These are phyloP conservation scores for Thaleichthys pacificus DNA, from an alignment of 2,797 vertebrate genomes.

Conservation along the genomic window DNA sequence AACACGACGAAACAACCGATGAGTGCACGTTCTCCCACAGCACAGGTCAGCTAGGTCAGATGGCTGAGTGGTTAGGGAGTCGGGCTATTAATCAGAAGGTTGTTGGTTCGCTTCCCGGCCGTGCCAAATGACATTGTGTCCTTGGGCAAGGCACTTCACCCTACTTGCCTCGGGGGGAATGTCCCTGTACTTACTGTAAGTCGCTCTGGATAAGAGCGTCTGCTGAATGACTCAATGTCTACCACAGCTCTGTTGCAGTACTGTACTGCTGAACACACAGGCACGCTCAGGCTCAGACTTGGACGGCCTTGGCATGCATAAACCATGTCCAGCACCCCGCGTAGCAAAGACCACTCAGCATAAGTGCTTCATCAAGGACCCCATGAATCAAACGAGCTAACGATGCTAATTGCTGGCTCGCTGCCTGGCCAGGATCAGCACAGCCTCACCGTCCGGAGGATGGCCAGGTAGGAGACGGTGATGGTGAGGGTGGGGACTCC, in stretches of 20 bases:
- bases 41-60: neutral
- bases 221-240: too few species aligned
- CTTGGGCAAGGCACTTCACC: too few species aligned
- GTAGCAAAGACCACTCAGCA: neutral
- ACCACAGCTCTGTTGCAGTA: neutral
- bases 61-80: too few species aligned
- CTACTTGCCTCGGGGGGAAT: too few species aligned
- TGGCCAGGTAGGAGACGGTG: slow-evolving; percentile 37
- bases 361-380: neutral
- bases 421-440: neutral
- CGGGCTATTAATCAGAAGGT: too few species aligned
- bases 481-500: slow-evolving; percentile 40
- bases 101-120: too few species aligned
- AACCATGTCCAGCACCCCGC: neutral
- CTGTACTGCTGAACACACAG: neutral
- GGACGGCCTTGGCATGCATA: too few species aligned
- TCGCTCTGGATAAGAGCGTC: too few species aligned
- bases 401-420: neutral
- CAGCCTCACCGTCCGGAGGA: slow-evolving; percentile 31
- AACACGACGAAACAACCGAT: slow-evolving; percentile 1
- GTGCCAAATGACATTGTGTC: too few species aligned
- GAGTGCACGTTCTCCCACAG: neutral
- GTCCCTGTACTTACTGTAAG: too few species aligned
- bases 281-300: too few species aligned
- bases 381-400: neutral